Base-by-base conservation (phyloP, 2,113 vertebrate species). In the Hiodon alosoides region DNA sequence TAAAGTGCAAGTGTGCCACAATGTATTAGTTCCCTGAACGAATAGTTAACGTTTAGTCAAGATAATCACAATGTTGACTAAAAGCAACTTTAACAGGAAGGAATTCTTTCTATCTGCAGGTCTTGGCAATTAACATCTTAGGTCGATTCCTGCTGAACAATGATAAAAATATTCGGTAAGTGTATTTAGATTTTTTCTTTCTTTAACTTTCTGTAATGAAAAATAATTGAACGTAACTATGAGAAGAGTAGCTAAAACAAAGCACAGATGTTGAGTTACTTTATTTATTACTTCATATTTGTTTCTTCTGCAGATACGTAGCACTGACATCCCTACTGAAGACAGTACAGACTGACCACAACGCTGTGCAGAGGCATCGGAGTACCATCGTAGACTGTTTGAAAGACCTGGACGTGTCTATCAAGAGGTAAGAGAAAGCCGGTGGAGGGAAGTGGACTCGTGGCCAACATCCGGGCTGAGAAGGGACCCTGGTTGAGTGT, bases 301-400 rank as follows among this genome's bases (percentile, higher is more conserved):
- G 2, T 14, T 50, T 0, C 69, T 7, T 0, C 76, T 71, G 7
- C 83, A 99, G 97, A 86, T 99, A 99, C 2, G 97, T 99, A 86
- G 97, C 97, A 73, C 87, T 99, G 91, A 99, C 97, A 0, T 99
- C 97, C 3, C 89, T 99, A 87, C 91, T 99, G 90, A 99, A 99
- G 90, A 99, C 97, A 0, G 97, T 99, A 79, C 97, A 99, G 88
- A 99, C 97, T 6, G 97, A 99, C 85, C 97, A 99, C 85, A 99
- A 99, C 71, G 97, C 97, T 72, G 97, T 99, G 11, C 97, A 99
- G 89, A 90, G 97, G 74, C 97, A 99, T 80, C 91, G 97, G 83
- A 99, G 97, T 87, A 99, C 97, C 31, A 99, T 99, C 71, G 97
- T 99, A 81, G 97, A 99, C 85, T 99, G 97, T 91, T 89, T 99